Evolutionary conservation across 2,888 invertebrate genomes (phyloP), one percentile per base, ranked within the genome.

Genomic region (Notocelia uddmanniana): DNA sequence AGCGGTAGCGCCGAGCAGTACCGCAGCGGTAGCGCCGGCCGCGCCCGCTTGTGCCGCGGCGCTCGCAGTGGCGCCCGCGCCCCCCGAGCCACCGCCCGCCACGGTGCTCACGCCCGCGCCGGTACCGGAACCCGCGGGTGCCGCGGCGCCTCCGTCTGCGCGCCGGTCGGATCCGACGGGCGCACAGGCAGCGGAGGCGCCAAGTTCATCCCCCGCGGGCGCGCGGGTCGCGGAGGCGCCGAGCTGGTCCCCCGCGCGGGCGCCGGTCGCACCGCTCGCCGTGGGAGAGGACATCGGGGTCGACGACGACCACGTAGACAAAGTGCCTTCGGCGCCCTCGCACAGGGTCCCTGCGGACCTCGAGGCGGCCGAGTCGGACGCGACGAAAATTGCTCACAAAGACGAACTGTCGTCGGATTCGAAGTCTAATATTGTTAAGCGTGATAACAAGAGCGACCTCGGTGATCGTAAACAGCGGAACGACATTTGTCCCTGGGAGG

Each of bases 401-500:
- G 88, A 89, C 84, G 88, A 89, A 85, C 83, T 87, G 80, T 88
- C 89, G 86, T 88, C 91, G 78, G 87, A 88, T 80, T 88, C 92
- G 76, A 88, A 90, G 83, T 85, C 91, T 79, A 87, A 89, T 89
- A 88, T 90, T 85, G 92, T 91, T 89, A 91, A 87, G 85, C 87
- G 87, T 85, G 89, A 87, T 84, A 88, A 83, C 85, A 89, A 87
- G 81, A 83, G 83, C 83, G 86, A 83, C 84, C 81, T 85, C 84
- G 86, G 85, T 82, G 89, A 89, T 77, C 85, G 85, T 76, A 89
- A 86, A 83, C 88, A 96, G 91, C 95, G 95, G 91, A 97, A 96
- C 92, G 97, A 97, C 92, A 96, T 98, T 87, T 98, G 98, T 94
- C 98, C 98, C 73, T 98, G 98, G 98, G 98, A 98, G 95, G 97